These are phyloP conservation scores for Halyomorpha halys DNA, from an alignment of 1,140 invertebrate species.

Conservation along the genomic window DNA sequence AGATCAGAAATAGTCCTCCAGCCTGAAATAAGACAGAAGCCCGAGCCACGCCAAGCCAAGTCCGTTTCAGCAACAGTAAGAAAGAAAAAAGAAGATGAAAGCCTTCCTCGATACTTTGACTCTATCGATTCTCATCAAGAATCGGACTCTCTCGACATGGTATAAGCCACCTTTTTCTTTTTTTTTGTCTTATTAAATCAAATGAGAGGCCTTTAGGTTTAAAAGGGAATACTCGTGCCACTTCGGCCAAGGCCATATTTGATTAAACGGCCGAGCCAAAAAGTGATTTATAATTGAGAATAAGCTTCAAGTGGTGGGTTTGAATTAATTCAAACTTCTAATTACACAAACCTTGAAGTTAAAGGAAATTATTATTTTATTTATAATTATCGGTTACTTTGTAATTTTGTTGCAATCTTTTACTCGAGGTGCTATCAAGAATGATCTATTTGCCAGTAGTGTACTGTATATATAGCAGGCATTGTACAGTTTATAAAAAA, in stretches of 20 bases:
- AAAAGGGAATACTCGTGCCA: constrained; percentile 5
- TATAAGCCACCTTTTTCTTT: background rate
- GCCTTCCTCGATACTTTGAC: constrained; percentile 6
- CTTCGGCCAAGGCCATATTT: constrained; percentile 2
- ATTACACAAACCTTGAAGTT: constrained; percentile 4
- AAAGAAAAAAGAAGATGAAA: constrained; percentile 5
- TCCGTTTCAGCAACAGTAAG: background rate
- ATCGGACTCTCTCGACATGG: constrained; percentile 5
- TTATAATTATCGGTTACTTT: too few species aligned
- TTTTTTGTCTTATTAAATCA: background rate
- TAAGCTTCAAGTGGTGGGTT: constrained; percentile 10
- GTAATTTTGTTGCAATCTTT: too few species aligned
- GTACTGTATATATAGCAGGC: background rate
- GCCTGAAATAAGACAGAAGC: constrained; percentile 1
- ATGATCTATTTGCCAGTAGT: background rate
- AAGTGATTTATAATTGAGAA: background rate
- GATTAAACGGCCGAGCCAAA: background rate
- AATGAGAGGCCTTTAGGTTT: background rate
- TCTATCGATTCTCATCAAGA: constrained; percentile 3
- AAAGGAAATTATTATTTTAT: too few species aligned
- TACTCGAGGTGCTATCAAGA: constrained; percentile 15
- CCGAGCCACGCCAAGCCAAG: background rate
- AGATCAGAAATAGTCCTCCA: constrained; percentile 5
- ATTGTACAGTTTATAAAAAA: constrained; percentile 5
- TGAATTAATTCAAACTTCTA: constrained; percentile 5